Conservation (phyloP, 2,888 invertebrate genomes). For the Apantesis nais region DNA sequence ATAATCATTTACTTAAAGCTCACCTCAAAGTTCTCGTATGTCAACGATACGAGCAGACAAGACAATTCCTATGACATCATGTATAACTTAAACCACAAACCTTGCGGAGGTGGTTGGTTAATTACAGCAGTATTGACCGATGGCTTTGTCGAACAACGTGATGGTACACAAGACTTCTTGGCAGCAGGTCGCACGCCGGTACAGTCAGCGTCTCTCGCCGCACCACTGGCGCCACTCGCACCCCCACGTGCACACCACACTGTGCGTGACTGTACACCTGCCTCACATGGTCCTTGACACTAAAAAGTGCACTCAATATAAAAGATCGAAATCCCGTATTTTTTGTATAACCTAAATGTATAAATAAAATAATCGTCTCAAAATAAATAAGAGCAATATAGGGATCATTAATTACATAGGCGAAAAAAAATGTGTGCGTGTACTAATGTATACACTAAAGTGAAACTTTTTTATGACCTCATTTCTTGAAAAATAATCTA, state of each 20-base stretch:
- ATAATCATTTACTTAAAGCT: no score
- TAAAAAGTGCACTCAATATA: conserved; percentile 31
- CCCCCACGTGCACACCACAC: conserved; percentile 83
- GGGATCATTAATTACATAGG: not conserved
- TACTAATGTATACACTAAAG: no score
- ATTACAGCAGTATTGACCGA: conserved; percentile 59
- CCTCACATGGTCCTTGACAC: conserved; percentile 81
- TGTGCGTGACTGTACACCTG: conserved; percentile 82
- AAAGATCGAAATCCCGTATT: not conserved
- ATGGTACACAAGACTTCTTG: conserved; percentile 69
- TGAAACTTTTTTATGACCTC: no score
- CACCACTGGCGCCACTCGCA: conserved; percentile 66
- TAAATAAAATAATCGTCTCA: not conserved
- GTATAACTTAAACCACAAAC: conserved; percentile 39
- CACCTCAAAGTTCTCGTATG: no score
- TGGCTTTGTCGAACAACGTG: conserved; percentile 69
- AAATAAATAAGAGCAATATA: not conserved
- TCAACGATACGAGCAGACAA: no score
- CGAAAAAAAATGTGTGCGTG: no score
- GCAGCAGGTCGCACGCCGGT: conserved; percentile 79
- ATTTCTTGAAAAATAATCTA: no score
- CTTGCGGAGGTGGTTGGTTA: conserved; percentile 53
- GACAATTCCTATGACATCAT: not conserved
- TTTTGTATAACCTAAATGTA: no score
- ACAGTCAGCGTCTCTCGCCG: conserved; percentile 75